phyloP scores from a whole-genome alignment of 2,888 invertebrate species.

The Hanleya hanleyi region DNA sequence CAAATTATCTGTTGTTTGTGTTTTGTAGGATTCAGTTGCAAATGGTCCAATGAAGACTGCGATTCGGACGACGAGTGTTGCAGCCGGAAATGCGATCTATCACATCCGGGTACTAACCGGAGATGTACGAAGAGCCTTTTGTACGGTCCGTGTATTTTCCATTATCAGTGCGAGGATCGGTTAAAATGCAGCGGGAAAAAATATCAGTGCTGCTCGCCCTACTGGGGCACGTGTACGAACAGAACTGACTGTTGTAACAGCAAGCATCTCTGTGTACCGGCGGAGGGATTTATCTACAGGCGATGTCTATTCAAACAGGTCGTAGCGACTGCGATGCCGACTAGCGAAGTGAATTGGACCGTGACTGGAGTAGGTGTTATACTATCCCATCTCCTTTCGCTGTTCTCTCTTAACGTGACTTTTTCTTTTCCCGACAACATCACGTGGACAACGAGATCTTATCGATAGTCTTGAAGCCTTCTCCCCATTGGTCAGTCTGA shows the following conservation, averaged over 20 bases:
- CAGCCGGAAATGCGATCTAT: slow-evolving; percentile 47
- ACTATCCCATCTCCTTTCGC: not conserved
- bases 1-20: no score
- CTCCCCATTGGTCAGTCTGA: no score
- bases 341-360: not conserved
- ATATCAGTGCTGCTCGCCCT: slow-evolving; percentile 58
- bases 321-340: not conserved
- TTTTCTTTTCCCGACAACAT: not conserved
- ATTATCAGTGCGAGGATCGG: slow-evolving; percentile 54
- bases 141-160: slow-evolving; percentile 50
- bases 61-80: slow-evolving; percentile 50
- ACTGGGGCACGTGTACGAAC: slow-evolving; percentile 55
- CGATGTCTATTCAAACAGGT: slow-evolving; percentile 41
- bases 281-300: slow-evolving; percentile 52
- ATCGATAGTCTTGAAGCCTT: no score
- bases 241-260: slow-evolving; percentile 51
- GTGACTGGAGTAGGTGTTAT: not conserved
- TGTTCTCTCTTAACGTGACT: not conserved
- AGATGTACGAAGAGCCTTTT: slow-evolving; percentile 48
- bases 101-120: slow-evolving; percentile 52
- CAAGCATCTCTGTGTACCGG: slow-evolving; percentile 46
- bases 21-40: slow-evolving; percentile 25
- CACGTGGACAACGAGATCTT: not conserved
- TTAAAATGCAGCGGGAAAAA: slow-evolving; percentile 45
- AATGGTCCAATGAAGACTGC: slow-evolving; percentile 61